Conservation (phyloP, 2,888 invertebrate species). For the Drosophila percnosoma region DNA sequence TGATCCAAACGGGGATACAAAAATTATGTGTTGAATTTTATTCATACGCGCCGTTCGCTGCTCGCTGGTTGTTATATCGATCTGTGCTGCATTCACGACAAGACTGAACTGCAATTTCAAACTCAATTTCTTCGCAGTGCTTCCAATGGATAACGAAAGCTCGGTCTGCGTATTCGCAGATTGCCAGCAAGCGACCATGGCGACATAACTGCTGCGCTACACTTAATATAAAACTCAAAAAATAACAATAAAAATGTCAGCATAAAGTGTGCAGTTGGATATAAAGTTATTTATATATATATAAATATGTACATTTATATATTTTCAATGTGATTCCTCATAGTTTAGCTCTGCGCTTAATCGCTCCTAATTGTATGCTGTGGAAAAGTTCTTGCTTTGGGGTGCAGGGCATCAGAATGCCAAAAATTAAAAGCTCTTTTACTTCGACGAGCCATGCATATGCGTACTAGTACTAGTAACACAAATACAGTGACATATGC, state of each 20-base stretch:
- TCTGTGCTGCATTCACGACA: constrained; percentile 85
- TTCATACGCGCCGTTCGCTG: constrained; percentile 58
- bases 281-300: not conserved
- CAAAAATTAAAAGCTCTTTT: constrained; percentile 77
- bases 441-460: constrained; percentile 63
- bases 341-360: not conserved
- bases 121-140: constrained; percentile 77
- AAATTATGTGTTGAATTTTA: constrained; percentile 61
- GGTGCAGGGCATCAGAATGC: constrained; percentile 73
- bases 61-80: constrained; percentile 77
- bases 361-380: constrained; percentile 45
- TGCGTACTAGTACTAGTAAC: constrained; percentile 74
- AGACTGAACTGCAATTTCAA: constrained; percentile 84
- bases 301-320: not conserved
- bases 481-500: constrained; percentile 41
- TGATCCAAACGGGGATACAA: constrained; percentile 46
- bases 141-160: constrained; percentile 82
- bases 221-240: not conserved
- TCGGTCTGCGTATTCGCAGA: constrained; percentile 62
- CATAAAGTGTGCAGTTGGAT: too few species aligned
- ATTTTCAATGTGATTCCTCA: not conserved
- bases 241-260: not conserved
- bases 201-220: constrained; percentile 41
- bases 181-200: constrained; percentile 41
- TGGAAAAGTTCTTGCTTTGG: constrained; percentile 7